Conservation (phyloP, 1,140 invertebrate species). For the Phenacoccus solenopsis region DNA sequence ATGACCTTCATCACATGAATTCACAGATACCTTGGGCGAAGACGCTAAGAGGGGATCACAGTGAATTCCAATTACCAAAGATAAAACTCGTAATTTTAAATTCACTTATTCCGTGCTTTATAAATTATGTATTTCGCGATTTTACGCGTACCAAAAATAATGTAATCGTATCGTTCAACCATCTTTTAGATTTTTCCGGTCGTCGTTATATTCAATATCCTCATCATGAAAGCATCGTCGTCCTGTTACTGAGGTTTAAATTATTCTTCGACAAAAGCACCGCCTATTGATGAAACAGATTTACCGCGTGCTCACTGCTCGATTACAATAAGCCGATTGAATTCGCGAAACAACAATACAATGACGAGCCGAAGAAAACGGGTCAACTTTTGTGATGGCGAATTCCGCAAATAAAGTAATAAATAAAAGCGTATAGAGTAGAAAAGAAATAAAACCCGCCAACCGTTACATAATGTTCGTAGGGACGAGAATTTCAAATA, state of each 20-base stretch:
- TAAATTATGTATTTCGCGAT: too few relatives aligned
- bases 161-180: not conserved
- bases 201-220: too few relatives aligned
- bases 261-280: not conserved
- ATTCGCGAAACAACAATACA: not conserved
- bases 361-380: not conserved
- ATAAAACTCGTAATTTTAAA: too few relatives aligned
- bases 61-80: too few relatives aligned
- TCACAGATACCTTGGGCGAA: too few relatives aligned
- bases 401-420: not conserved
- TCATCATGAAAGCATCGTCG: too few relatives aligned
- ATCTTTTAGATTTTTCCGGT: not conserved
- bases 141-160: not conserved
- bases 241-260: too few relatives aligned
- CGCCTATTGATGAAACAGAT: not conserved
- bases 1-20: too few relatives aligned
- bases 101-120: too few relatives aligned
- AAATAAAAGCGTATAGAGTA: not conserved
- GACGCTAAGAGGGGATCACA: too few relatives aligned
- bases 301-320: too few relatives aligned
- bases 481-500: not conserved
- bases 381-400: not conserved
- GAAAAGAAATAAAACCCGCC: not conserved
- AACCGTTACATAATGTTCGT: not conserved
- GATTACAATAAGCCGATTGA: not conserved